These are phyloP conservation scores for Torymus auratus DNA, from an alignment of 2,888 invertebrate species.

Conservation along the genomic window DNA sequence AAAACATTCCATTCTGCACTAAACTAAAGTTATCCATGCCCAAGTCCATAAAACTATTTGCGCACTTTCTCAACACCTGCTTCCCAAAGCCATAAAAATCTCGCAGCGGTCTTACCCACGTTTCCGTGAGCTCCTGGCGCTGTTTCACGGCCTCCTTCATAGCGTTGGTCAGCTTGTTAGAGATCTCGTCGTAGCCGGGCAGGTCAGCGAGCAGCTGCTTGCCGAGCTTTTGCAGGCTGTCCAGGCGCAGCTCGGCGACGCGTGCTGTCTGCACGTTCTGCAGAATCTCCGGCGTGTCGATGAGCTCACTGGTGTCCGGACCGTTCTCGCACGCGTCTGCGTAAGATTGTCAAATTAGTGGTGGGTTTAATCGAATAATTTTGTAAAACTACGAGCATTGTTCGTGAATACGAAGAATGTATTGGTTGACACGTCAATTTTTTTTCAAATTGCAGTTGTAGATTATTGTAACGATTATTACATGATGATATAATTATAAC, in stretches of 20 bases:
- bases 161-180: slow-evolving; percentile 64
- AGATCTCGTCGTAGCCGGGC: slow-evolving; percentile 69
- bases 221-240: slow-evolving; percentile 70
- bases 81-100: no score
- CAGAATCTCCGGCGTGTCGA: slow-evolving; percentile 71
- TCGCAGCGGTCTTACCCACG: slow-evolving; percentile 67
- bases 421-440: no score
- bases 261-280: slow-evolving; percentile 72
- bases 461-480: no score
- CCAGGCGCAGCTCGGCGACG: slow-evolving; percentile 69
- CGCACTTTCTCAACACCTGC: no score
- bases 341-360: slow-evolving; percentile 15
- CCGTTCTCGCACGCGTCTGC: slow-evolving; percentile 68
- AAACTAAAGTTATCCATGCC: no score
- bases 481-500: no score
- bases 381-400: no score
- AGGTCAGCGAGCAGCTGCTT: slow-evolving; percentile 71
- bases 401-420: no score
- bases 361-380: no score
- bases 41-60: no score
- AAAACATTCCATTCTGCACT: no score
- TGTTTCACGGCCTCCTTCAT: slow-evolving; percentile 67
- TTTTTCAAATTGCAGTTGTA: no score
- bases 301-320: slow-evolving; percentile 69
- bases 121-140: slow-evolving; percentile 69